Base-by-base conservation (phyloP, 2,797 vertebrate species). In the Enteromius fasciolatus region DNA sequence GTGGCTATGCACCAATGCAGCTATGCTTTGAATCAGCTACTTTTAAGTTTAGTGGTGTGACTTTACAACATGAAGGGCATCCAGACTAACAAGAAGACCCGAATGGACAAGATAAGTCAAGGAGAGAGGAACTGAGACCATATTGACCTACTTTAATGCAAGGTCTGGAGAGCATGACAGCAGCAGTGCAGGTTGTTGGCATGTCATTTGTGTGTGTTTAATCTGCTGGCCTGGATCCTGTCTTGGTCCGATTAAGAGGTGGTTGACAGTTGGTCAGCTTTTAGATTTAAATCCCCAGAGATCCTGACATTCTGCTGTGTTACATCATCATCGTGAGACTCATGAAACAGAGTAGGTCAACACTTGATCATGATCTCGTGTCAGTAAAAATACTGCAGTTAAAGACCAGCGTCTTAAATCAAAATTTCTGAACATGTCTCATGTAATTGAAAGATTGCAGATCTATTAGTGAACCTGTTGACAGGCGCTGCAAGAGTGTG, bases 1-100 rank as follows among this genome's bases (percentile, higher is more conserved):
- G 81, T 83, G 83, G 76, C 83, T 75, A 63, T 84, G 82, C 76
- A 78, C 76, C 82, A 84, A 44, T 82, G 80, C 80, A 68, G 46
- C 50, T 68, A 28, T 59, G 52, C 41, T 68, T 84, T n/a, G 36
- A 59, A 76, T 80, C 83, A 75, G 76, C 64, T 67, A n/a, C 28
- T 80, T 80, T 66, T 72, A 75, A 59, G 61, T 84, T 67, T 25
- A 31, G 59, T 15, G 25, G 57, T 61, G 7, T 64, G 59, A 28
- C 69, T 46, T 44, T 3, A 28, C 4, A 33, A 77, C 52, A 39
- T 46, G 54, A 23, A 23, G 11, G 73, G 46, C n/a, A 15, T 20
- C 6, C n/a, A 66, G 33, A 44, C n/a, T 14, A 39, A 44, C 28
- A 14, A 9, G 18, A 76, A 31, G 39, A 54, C 63, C 8, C 0